Evolutionary conservation across 2,797 vertebrate species (phyloP).

Genomic region (Coranthus polyacanthus): DNA sequence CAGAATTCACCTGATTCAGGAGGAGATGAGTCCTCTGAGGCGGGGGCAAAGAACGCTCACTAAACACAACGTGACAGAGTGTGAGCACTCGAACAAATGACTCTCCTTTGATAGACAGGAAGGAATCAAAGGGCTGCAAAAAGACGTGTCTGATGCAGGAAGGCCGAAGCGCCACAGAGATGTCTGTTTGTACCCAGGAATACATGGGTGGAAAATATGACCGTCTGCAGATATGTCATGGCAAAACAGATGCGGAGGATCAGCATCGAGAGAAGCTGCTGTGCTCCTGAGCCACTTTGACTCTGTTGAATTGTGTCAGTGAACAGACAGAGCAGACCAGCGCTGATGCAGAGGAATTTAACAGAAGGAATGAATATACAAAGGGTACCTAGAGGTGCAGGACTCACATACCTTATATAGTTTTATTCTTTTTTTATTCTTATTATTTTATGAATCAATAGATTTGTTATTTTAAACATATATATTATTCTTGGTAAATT

Average conservation of each 20-base stretch:
- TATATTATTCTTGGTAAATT: too few relatives aligned
- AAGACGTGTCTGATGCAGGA: slow-evolving; percentile 36
- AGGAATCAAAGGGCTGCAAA: slow-evolving; percentile 52
- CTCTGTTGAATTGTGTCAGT: too few relatives aligned
- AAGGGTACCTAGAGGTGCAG: not conserved
- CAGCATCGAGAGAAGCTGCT: slow-evolving; percentile 9
- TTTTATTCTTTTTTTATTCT: slow-evolving; percentile 6
- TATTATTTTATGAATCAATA: not conserved
- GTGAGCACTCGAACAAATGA: slow-evolving; percentile 79
- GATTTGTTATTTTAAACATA: not conserved
- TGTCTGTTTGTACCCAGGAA: slow-evolving; percentile 46
- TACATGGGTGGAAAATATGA: slow-evolving; percentile 30
- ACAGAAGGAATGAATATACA: not conserved
- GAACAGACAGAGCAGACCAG: not conserved
- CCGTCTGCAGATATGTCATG: slow-evolving; percentile 35
- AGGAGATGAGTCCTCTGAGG: not conserved
- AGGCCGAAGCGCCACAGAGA: slow-evolving; percentile 39
- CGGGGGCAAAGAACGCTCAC: slow-evolving; percentile 15
- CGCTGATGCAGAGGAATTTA: slow-evolving; percentile 3
- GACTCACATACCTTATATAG: not conserved
- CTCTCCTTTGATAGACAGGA: slow-evolving; percentile 46
- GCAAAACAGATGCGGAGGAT: slow-evolving; percentile 39
- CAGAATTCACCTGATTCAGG: slow-evolving; percentile 17
- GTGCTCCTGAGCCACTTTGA: too few relatives aligned
- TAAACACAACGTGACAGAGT: slow-evolving; percentile 39